Conservation (phyloP, 1,140 invertebrate species). For the Micrasema longulum region DNA sequence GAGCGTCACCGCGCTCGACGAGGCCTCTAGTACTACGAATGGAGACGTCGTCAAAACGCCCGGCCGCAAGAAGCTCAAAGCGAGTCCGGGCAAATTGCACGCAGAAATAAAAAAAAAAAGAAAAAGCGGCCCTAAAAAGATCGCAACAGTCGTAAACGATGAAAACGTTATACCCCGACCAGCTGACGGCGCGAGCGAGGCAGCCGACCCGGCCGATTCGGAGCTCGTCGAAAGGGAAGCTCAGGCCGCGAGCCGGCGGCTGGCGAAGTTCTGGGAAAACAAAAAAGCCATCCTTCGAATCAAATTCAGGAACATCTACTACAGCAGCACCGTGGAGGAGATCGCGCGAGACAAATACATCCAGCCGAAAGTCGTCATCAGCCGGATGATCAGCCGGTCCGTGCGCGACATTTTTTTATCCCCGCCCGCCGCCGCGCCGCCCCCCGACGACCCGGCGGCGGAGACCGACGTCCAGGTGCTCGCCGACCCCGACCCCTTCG, state of each 20-base stretch:
- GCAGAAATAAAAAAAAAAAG: neutral
- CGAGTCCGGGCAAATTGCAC: neutral
- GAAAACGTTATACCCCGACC: neutral
- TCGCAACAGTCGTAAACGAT: neutral
- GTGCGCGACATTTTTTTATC: constrained; percentile 4
- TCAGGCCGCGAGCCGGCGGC: too few relatives aligned
- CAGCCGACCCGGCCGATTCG: neutral
- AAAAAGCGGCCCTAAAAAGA: neutral
- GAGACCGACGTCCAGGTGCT: too few relatives aligned
- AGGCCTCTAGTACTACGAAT: neutral
- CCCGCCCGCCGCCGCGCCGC: neutral
- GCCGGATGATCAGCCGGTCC: constrained; percentile 2
- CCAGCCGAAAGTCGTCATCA: constrained; percentile 12
- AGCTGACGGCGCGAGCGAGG: neutral
- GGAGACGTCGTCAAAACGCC: neutral
- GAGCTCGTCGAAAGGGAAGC: too few relatives aligned
- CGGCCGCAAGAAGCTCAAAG: neutral
- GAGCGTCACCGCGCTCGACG: neutral
- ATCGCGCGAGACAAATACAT: constrained; percentile 7
- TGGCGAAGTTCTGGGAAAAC: neutral
- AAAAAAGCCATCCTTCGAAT: neutral
- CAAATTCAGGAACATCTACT: neutral
- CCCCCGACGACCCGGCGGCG: neutral
- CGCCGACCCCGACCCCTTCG: neutral
- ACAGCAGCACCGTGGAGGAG: neutral